These are phyloP conservation scores for Motacilla tschutschensis DNA, from an alignment of 2,113 vertebrate genomes.

Conservation along the genomic window DNA sequence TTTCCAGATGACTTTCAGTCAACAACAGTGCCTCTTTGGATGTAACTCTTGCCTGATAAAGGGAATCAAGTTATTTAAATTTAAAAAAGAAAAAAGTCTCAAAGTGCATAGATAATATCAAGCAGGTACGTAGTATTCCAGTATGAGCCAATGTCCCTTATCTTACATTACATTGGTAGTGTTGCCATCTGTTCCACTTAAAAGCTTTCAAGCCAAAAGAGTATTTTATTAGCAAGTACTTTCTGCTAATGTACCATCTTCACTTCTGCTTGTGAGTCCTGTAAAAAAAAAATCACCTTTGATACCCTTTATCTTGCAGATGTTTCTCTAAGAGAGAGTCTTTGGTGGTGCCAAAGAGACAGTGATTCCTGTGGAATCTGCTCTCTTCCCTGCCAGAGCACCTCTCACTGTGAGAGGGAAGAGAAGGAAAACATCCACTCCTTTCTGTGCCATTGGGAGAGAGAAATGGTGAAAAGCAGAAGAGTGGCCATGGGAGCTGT, in stretches of 20 bases:
- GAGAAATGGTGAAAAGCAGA: neutral
- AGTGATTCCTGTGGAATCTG: neutral
- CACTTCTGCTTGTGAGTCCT: neutral
- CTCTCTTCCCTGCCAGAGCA: neutral
- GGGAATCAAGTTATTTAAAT: neutral
- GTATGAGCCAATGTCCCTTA: neutral
- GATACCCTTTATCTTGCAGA: neutral
- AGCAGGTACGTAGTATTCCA: neutral
- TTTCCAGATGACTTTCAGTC: slow-evolving; percentile 35
- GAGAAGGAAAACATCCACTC: fast-evolving
- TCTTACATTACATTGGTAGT: neutral
- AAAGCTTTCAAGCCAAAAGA: slow-evolving; percentile 15
- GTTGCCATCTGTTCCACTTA: neutral
- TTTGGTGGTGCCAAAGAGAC: neutral
- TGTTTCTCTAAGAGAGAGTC: neutral
- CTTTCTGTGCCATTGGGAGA: neutral
- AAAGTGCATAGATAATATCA: neutral
- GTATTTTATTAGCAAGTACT: neutral
- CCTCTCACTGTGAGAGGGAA: neutral
- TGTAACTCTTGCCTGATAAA: slow-evolving; percentile 5
- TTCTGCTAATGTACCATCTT: neutral
- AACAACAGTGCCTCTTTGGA: neutral
- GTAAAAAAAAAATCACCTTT: neutral
- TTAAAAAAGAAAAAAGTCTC: neutral
- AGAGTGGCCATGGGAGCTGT: neutral